These are phyloP conservation scores for Oriolus oriolus DNA, from an alignment of 2,113 vertebrate species.

Conservation along the genomic window DNA sequence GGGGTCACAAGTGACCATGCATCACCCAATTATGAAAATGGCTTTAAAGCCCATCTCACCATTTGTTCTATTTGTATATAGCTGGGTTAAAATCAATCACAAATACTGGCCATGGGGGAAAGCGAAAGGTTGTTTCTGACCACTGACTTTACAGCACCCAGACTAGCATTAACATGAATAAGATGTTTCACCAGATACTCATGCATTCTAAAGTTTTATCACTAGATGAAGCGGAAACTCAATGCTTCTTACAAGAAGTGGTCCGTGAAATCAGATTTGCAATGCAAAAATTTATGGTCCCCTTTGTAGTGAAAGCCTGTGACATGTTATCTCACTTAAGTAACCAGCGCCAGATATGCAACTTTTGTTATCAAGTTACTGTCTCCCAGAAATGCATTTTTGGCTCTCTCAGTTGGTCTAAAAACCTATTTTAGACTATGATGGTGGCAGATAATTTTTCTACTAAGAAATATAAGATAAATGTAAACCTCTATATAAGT, in stretches of 20 bases:
- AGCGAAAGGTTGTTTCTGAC: neutral
- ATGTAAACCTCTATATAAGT: constrained; percentile 65
- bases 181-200: constrained; percentile 40
- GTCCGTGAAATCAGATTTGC: constrained; percentile 62
- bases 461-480: constrained; percentile 58
- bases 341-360: constrained; percentile 3
- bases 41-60: neutral
- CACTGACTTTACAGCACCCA: neutral
- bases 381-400: constrained; percentile 40
- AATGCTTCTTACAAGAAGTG: constrained; percentile 51
- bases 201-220: constrained; percentile 49
- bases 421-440: constrained; percentile 8
- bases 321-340: constrained; percentile 36
- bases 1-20: neutral
- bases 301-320: constrained; percentile 43
- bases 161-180: constrained; percentile 36
- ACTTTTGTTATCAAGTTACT: constrained; percentile 64
- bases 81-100: neutral
- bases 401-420: neutral
- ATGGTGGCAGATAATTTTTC: constrained; percentile 61
- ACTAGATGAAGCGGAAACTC: constrained; percentile 36
- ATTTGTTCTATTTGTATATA: constrained; percentile 2
- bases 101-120: neutral
- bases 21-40: neutral
- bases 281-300: constrained; percentile 47